These are phyloP conservation scores for Callorhinus ursinus DNA, from an alignment of 2,113 vertebrate species.

Conservation along the genomic window DNA sequence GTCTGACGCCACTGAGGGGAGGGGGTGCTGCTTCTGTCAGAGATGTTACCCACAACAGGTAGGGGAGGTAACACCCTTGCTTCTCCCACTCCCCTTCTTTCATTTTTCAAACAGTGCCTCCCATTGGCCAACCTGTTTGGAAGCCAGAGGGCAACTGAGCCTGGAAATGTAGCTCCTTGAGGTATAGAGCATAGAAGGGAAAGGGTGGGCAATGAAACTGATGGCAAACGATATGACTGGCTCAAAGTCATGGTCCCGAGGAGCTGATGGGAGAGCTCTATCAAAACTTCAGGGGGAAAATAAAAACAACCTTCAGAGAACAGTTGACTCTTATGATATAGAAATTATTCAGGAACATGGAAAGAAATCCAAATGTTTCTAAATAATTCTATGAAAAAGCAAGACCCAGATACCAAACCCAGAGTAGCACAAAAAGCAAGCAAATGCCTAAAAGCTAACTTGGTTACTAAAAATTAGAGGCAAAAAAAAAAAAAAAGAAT, in stretches of 20 bases:
- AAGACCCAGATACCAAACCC: neutral
- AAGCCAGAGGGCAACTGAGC: neutral
- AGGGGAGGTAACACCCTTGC: too few species aligned
- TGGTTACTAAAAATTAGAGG: neutral
- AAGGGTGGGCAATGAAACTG: neutral
- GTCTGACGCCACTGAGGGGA: neutral
- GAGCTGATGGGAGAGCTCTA: neutral
- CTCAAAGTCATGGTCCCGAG: neutral
- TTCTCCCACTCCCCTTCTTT: neutral
- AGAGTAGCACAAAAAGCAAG: neutral
- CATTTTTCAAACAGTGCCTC: neutral
- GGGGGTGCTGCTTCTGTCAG: neutral
- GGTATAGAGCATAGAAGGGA: neutral
- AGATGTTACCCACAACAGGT: neutral
- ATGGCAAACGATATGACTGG: neutral
- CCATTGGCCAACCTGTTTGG: neutral
- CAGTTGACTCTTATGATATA: neutral
- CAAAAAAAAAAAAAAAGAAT: neutral
- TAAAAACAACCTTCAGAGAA: neutral
- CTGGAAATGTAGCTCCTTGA: neutral
- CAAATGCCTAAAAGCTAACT: neutral
- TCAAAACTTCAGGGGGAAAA: neutral
- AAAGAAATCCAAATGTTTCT: neutral
- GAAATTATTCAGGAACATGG: neutral
- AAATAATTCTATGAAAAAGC: neutral